Evolutionary conservation across 1,140 invertebrate genomes (phyloP).

Genomic region (Dufourea novaeangliae): DNA sequence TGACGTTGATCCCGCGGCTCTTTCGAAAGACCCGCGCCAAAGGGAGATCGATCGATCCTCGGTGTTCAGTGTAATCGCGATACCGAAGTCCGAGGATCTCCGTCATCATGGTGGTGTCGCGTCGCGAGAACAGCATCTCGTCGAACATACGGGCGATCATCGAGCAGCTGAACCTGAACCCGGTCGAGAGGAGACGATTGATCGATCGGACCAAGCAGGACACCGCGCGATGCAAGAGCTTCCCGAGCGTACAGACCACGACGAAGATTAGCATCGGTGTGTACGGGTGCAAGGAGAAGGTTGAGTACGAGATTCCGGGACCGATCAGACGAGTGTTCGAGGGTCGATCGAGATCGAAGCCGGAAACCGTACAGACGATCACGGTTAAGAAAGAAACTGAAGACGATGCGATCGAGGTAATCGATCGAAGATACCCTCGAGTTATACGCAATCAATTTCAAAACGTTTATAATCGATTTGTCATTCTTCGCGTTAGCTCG

Average conservation of each 20-base stretch:
- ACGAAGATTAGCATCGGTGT: slow-evolving; percentile 78
- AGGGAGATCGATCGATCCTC: background rate
- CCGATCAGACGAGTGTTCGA: slow-evolving; percentile 47
- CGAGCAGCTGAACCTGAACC: slow-evolving; percentile 78
- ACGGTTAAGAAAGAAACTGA: slow-evolving; percentile 21
- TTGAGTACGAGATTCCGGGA: slow-evolving; percentile 46
- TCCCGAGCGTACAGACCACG: slow-evolving; percentile 54
- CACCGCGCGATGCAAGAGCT: slow-evolving; percentile 51
- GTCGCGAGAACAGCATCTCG: slow-evolving; percentile 76
- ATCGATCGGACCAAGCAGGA: slow-evolving; percentile 67
- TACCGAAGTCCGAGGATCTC: background rate
- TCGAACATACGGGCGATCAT: slow-evolving; percentile 80
- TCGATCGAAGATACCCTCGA: slow-evolving; percentile 25
- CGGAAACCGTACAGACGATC: slow-evolving; percentile 39
- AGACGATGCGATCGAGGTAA: slow-evolving; percentile 50
- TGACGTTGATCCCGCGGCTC: background rate
- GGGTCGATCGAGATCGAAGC: slow-evolving; percentile 41
- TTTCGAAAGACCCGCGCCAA: too few relatives aligned
- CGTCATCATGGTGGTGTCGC: slow-evolving; percentile 78
- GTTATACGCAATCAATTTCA: too few relatives aligned
- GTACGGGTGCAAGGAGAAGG: slow-evolving; percentile 71
- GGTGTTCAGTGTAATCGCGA: background rate
- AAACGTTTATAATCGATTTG: background rate
- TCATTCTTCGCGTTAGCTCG: background rate
- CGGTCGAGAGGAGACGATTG: slow-evolving; percentile 71